These are phyloP conservation scores for Trachymyrmex septentrionalis DNA, from an alignment of 1,140 invertebrate species.

Conservation along the genomic window DNA sequence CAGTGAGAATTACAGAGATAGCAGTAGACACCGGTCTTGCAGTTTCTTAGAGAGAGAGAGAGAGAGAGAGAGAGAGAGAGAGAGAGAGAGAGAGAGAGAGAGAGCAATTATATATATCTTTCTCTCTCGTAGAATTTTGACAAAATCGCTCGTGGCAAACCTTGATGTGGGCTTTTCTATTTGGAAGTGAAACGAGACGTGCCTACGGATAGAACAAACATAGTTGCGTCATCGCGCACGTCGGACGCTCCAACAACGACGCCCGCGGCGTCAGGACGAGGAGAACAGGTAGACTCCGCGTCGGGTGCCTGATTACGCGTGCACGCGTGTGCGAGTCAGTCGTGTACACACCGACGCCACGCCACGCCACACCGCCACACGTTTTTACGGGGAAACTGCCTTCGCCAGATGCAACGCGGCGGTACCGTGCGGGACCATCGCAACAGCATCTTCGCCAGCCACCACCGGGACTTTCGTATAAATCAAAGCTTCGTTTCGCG, in stretches of 20 bases:
- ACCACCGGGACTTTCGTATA: constrained; percentile 72
- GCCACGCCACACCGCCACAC: not conserved
- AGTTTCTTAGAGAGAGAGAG: too few species aligned
- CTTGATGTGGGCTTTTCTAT: too few species aligned
- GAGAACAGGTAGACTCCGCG: constrained; percentile 37
- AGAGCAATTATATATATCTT: too few species aligned
- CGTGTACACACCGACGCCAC: constrained; percentile 4
- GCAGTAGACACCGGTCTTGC: too few species aligned
- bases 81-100: too few species aligned
- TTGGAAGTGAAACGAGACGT: constrained; percentile 35
- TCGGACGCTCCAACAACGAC: constrained; percentile 31
- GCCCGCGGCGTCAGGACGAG: constrained; percentile 46
- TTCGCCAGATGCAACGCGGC: constrained; percentile 39
- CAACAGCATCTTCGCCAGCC: constrained; percentile 47
- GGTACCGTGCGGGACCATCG: constrained; percentile 35
- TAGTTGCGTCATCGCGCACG: constrained; percentile 55
- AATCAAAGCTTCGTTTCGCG: constrained; percentile 80
- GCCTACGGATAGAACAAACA: constrained; percentile 48
- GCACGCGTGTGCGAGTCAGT: not conserved
- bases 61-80: too few species aligned
- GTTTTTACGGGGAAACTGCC: not conserved
- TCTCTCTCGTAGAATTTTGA: too few species aligned
- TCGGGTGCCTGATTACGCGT: constrained; percentile 28
- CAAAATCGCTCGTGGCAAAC: too few species aligned
- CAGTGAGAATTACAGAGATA: too few species aligned